These are phyloP conservation scores for Apodemia duryi DNA, from an alignment of 2,888 invertebrate species.

Conservation along the genomic window DNA sequence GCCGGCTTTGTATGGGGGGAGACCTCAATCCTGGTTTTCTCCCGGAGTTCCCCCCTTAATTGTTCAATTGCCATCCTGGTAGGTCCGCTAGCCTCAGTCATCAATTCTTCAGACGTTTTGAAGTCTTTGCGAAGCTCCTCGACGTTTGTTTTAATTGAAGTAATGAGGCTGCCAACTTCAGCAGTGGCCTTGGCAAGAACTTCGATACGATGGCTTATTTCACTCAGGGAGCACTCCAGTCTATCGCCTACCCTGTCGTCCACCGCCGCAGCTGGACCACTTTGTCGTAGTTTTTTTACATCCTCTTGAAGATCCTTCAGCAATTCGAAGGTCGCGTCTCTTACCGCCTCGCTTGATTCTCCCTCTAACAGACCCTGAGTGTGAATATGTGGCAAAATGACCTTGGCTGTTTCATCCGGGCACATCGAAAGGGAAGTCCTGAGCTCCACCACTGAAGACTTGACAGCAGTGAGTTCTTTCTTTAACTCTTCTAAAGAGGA, in stretches of 20 bases:
- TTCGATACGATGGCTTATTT: not conserved
- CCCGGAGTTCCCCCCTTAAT: not conserved
- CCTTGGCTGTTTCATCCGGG: not conserved
- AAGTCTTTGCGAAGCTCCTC: not conserved
- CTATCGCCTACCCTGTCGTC: not conserved
- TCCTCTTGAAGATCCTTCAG: not conserved
- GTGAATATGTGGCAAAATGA: not conserved
- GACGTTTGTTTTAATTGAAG: not conserved
- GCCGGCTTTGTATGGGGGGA: too few relatives aligned
- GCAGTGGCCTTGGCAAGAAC: not conserved
- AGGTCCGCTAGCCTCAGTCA: not conserved
- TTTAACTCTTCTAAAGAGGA: not conserved
- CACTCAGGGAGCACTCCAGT: not conserved
- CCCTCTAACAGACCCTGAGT: accelerated
- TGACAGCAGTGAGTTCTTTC: not conserved
- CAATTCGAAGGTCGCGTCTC: not conserved
- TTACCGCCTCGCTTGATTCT: too few relatives aligned
- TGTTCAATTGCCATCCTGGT: not conserved
- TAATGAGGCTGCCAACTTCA: not conserved
- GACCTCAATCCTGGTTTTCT: not conserved
- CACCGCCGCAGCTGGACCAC: not conserved
- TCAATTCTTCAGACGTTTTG: not conserved
- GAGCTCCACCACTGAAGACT: not conserved
- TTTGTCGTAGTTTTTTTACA: not conserved
- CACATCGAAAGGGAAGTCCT: not conserved